phyloP scores from a whole-genome alignment of 2,888 invertebrate genomes.

The Reticulitermes lucifugus region DNA sequence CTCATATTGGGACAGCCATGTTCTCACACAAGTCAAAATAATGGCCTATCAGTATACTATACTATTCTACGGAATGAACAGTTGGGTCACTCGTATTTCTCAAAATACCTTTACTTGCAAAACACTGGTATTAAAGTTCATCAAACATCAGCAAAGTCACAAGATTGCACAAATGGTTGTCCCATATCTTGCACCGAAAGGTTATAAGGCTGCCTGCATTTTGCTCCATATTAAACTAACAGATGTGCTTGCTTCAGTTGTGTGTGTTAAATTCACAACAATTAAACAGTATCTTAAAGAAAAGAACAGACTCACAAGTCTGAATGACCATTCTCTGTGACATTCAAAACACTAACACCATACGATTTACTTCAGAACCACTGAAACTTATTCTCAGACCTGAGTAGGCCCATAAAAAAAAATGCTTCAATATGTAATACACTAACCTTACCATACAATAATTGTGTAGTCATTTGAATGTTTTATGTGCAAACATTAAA shows the following conservation, averaged over 20 bases:
- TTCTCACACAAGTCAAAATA: background rate
- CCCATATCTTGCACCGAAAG: background rate
- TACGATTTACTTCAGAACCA: background rate
- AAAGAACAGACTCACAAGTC: background rate
- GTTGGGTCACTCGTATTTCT: background rate
- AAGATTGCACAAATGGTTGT: background rate
- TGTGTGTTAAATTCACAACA: background rate
- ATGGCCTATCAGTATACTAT: background rate
- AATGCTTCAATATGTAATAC: too few relatives aligned
- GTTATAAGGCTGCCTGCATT: background rate
- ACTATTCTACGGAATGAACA: too few relatives aligned
- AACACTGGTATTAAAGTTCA: background rate
- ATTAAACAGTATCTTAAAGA: background rate
- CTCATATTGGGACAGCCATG: too few relatives aligned
- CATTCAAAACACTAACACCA: background rate
- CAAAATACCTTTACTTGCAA: conserved; percentile 10
- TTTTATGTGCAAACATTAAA: background rate
- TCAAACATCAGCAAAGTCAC: background rate
- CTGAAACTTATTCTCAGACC: background rate
- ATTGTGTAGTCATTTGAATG: background rate
- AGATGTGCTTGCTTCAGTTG: background rate
- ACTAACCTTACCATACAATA: too few relatives aligned
- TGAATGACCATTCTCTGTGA: background rate
- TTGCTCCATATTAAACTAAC: conserved; percentile 1
- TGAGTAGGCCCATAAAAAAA: background rate